Conservation (phyloP, 2,888 invertebrate species). For the Cremastinae sp. region DNA sequence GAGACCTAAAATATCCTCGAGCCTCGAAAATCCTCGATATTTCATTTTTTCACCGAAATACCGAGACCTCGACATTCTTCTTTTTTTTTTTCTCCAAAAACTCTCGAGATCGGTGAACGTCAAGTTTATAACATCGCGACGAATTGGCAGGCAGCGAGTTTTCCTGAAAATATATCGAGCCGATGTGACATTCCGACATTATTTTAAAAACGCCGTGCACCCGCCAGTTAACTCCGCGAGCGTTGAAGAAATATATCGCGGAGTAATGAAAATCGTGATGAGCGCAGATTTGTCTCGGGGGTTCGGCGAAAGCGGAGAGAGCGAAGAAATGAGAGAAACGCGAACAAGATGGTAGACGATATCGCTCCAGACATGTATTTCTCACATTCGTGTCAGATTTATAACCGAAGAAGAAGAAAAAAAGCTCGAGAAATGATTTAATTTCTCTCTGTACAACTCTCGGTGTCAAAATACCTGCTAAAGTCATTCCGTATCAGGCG, state of each 20-base stretch:
- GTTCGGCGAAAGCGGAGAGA: too few relatives aligned
- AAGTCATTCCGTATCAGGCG: constrained; percentile 75
- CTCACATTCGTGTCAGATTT: too few relatives aligned
- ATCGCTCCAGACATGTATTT: too few relatives aligned
- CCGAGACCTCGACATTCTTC: neutral
- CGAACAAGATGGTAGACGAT: constrained; percentile 38
- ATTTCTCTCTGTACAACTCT: neutral
- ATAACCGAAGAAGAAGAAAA: neutral
- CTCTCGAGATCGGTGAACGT: neutral
- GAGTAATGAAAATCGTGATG: too few relatives aligned
- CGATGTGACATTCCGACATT: too few relatives aligned
- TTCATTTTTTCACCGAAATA: neutral
- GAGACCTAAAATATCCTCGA: constrained; percentile 50
- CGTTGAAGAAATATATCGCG: too few relatives aligned
- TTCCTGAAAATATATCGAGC: too few relatives aligned
- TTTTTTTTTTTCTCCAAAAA: neutral
- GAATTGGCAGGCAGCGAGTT: too few relatives aligned
- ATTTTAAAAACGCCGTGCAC: too few relatives aligned
- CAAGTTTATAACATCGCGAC: neutral
- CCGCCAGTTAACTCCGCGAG: too few relatives aligned
- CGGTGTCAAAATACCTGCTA: constrained; percentile 74
- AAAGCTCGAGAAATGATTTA: constrained; percentile 4
- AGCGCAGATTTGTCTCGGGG: too few relatives aligned
- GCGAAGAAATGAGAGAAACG: constrained; percentile 11
- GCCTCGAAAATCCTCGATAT: neutral